Base-by-base conservation (phyloP, 2,888 invertebrate species). In the Lasioglossum figueresi region DNA sequence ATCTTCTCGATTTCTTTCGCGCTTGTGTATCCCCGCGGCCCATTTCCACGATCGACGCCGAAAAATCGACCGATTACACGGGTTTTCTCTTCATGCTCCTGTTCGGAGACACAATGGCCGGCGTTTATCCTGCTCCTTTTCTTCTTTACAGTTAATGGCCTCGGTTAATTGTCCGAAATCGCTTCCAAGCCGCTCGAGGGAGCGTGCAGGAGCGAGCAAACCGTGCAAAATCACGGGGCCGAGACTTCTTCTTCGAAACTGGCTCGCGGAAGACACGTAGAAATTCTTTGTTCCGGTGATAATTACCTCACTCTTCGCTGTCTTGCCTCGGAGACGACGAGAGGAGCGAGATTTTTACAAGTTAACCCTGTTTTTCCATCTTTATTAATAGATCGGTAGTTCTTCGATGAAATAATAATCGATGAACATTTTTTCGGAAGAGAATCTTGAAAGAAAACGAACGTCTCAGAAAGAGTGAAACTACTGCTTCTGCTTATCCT, bases 1-100 rank as follows among this genome's bases (percentile, higher is more conserved):
- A 82, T 63, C 77, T 77, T 80, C 79, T 75, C 59, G 82, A 74
- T 52, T 66, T 77, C 79, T 81, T 79, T 77, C 48, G 37, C 52
- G 48, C 45, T n/a, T n/a, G n/a, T 52, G 43, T 52, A 74, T 74
- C 59, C 72, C 72, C 66, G 31, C 31, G 56, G 23, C 34, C 40
- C 34, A 83, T 83, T 79, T 72, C 76, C 73, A 45, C 43, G 37
- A 43, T 59, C 34, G 10, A 40, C 59, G 31, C 66, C 43, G 52
- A 76, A 72, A 68, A 31, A 76, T 59, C 56, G 76, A 40, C 31
- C 43, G 37, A 23, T 37, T 59, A 59, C 59, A 8, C 45, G 45
- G 75, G 59, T 73, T 68, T 78, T 78, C 75, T 80, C 86, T 89
- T 87, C 84, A 83, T 85, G 90, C 82, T 90, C 71, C 56, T 90